Evolutionary conservation across 2,113 vertebrate genomes (phyloP), one percentile per base, ranked within the genome.

Genomic region (Sinocyclocheilus rhinocerous): DNA sequence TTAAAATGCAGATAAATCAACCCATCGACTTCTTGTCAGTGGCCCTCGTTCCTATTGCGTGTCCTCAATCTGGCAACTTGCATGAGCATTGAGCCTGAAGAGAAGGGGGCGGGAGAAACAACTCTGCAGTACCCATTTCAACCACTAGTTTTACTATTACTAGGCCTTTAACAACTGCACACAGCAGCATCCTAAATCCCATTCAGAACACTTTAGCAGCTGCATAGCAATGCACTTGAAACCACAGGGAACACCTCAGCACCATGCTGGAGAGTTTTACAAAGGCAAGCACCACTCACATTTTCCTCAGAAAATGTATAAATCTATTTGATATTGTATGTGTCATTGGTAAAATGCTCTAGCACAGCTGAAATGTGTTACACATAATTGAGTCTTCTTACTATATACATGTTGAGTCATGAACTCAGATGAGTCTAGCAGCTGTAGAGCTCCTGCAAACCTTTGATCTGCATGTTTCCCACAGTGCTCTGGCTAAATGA

Each of bases 401-500:
- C 33, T 20, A 48, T 15, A 29, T 85, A 59, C 81, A 72, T 85
- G 88, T 73, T 87, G 79, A 84, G 65, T 73, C 82, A 73, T 59
- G 82, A 75, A 73, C 50, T 36, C 12, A 73, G 80, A 86, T 76
- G 81, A 81, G 75, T 63, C 83, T 69, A 78, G 29, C 75, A 87
- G 69, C 81, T 84, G 55, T 79, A 69, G 67, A 73, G 50, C 13
- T 82, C 63, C 26, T 45, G 84, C 63, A 73, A 52, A 65, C 57
- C 69, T 88, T 83, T 65, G 78, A 65, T 79, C 42, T 42, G 59
- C 76, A 83, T 55, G 55, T 52, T 78, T 84, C 61, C 84, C 81
- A 84, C 81, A 88, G 76, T 16, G 85, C 81, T 86, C 26, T 76
- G 84, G 45, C 42, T 75, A 63, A 88, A 83, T 78, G 80, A 85